Conservation (phyloP, 2,888 invertebrate species). For the Callyntrura guangdongensis region DNA sequence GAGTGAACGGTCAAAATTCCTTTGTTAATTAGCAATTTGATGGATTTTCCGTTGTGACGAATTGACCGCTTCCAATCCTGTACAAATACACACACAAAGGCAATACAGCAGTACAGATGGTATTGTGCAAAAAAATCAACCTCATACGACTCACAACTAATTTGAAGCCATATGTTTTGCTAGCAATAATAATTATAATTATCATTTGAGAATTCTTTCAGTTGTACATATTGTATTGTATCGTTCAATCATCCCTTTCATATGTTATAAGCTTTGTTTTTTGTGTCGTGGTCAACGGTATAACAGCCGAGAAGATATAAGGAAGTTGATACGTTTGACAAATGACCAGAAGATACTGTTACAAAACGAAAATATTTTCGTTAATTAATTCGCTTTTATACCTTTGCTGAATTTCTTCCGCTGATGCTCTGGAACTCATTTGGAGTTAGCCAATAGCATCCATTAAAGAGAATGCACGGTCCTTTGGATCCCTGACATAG, state of each 20-base stretch:
- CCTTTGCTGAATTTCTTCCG: conserved; percentile 87
- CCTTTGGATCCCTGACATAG: conserved; percentile 86
- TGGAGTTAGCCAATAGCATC: conserved; percentile 86
- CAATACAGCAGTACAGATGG: not conserved
- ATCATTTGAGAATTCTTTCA: not conserved
- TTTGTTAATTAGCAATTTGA: conserved; percentile 87
- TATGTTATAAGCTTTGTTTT: too few relatives aligned
- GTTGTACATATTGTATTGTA: not conserved
- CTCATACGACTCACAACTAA: too few relatives aligned
- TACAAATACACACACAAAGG: not conserved
- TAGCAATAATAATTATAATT: too few relatives aligned
- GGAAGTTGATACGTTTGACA: not conserved
- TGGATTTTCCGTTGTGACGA: conserved; percentile 87
- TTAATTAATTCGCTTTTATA: conserved; percentile 22
- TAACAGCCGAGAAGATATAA: not conserved
- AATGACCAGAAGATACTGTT: not conserved
- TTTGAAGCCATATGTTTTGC: conserved; percentile 17
- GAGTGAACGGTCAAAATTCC: conserved; percentile 86
- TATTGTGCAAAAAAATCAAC: conserved; percentile 51
- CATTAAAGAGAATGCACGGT: conserved; percentile 86
- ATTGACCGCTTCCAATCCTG: conserved; percentile 86
- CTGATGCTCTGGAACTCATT: conserved; percentile 87
- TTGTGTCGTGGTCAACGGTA: not conserved
- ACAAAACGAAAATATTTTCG: not conserved
- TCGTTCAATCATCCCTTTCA: not conserved